Percentiles rank a stretch among this genome's conserved stretches.
phyloP scores from a whole-genome alignment of 2,888 invertebrate genomes.

The Itoplectis maculator region DNA sequence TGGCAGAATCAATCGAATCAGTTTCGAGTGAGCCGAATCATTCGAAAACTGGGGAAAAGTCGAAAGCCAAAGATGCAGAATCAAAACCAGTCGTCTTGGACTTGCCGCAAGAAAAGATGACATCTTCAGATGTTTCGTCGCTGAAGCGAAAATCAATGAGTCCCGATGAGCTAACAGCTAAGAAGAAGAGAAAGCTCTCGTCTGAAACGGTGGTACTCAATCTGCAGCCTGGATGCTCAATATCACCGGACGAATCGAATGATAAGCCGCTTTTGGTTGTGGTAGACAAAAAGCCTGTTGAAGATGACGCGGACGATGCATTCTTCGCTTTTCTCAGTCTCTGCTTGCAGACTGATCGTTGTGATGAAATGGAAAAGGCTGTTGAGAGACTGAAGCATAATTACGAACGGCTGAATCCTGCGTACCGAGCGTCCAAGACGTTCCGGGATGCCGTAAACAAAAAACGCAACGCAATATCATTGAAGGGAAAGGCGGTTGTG shows the following conservation, averaged over 20 bases:
- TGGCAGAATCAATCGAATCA: too few relatives aligned
- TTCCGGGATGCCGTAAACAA: conserved; percentile 74
- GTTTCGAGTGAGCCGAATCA: neutral
- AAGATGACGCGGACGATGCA: conserved; percentile 65
- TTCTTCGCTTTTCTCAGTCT: conserved; percentile 78
- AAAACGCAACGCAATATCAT: conserved; percentile 70
- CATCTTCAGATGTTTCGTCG: neutral
- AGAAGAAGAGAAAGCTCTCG: neutral
- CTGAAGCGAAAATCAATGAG: conserved; percentile 9
- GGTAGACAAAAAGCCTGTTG: conserved; percentile 71
- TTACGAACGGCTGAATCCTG: conserved; percentile 74
- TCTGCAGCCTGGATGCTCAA: conserved; percentile 2
- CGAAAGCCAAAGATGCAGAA: neutral
- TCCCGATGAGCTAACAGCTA: neutral
- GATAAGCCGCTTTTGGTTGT: conserved; percentile 74
- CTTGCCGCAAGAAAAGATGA: conserved; percentile 4
- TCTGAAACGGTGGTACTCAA: neutral
- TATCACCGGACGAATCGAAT: neutral
- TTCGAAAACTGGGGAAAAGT: neutral
- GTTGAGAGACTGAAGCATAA: conserved; percentile 76
- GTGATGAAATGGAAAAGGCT: conserved; percentile 74
- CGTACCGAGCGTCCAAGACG: conserved; percentile 69
- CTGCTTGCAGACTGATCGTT: conserved; percentile 74
- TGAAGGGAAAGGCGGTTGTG: conserved; percentile 29
- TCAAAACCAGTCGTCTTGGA: conserved; percentile 37